These are phyloP conservation scores for Sebastes jordani DNA, from an alignment of 2,797 vertebrate genomes.

Conservation along the genomic window DNA sequence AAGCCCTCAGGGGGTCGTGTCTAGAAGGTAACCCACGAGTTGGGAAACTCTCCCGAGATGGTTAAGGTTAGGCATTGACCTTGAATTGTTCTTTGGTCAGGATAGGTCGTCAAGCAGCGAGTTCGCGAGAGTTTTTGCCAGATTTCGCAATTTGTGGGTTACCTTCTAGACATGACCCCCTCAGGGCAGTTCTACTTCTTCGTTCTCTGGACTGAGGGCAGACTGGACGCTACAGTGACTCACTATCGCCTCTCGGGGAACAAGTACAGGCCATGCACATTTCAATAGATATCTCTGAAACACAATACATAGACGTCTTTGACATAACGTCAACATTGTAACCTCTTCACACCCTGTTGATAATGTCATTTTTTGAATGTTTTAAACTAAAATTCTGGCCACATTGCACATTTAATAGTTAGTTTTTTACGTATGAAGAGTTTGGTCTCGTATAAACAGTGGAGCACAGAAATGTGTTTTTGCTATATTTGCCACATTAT, in stretches of 20 bases:
- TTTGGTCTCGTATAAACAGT: neutral
- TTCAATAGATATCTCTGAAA: neutral
- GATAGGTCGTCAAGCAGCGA: too few relatives aligned
- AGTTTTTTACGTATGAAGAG: neutral
- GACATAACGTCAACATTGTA: neutral
- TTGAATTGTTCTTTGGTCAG: too few relatives aligned
- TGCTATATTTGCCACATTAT: neutral
- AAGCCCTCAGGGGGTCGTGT: neutral
- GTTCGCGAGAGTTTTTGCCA: too few relatives aligned
- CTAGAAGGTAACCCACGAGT: too few relatives aligned
- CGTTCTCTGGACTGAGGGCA: neutral
- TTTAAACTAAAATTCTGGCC: too few relatives aligned
- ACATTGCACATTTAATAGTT: neutral
- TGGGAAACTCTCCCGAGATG: too few relatives aligned
- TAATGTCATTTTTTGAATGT: too few relatives aligned
- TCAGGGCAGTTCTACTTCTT: neutral
- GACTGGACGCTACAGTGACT: neutral
- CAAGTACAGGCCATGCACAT: neutral
- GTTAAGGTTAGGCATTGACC: too few relatives aligned
- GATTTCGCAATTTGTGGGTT: too few relatives aligned
- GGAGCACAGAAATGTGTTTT: neutral
- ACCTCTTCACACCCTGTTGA: neutral
- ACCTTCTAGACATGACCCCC: too few relatives aligned
- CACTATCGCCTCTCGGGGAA: neutral
- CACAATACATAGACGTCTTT: neutral